These are phyloP conservation scores for Agrotis exclamationis DNA, from an alignment of 2,888 invertebrate species.

Conservation along the genomic window DNA sequence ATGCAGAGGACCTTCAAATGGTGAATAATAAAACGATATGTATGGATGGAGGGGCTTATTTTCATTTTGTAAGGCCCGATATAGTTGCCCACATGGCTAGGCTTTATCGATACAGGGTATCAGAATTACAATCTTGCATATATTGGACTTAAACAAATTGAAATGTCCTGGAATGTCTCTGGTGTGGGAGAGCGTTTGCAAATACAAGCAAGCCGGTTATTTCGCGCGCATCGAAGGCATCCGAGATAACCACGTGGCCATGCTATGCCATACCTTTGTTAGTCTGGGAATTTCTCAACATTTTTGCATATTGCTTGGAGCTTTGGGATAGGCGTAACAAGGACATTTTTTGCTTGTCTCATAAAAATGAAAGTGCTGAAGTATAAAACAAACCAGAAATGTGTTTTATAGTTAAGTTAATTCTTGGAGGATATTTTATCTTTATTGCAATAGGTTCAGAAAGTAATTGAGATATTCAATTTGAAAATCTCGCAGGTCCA, in stretches of 20 bases:
- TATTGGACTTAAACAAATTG: conserved; percentile 41
- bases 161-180: conserved; percentile 43
- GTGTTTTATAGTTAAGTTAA: neutral
- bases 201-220: conserved; percentile 50
- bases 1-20: conserved; percentile 28
- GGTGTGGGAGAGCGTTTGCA: conserved; percentile 42
- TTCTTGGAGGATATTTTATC: neutral
- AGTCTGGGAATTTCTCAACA: conserved; percentile 48
- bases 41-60: conserved; percentile 23
- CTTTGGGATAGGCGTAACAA: neutral
- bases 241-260: conserved; percentile 35
- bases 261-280: conserved; percentile 27
- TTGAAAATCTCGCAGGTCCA: neutral
- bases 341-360: neutral
- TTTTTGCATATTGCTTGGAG: conserved; percentile 35
- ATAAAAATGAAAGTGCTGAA: neutral
- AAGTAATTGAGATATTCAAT: too few species aligned
- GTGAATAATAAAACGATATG: conserved; percentile 44
- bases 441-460: neutral
- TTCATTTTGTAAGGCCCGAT: conserved; percentile 14
- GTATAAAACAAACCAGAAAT: neutral
- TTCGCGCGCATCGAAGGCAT: conserved; percentile 51
- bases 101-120: conserved; percentile 24
- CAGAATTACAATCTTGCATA: conserved; percentile 28
- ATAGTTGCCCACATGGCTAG: conserved; percentile 16